Evolutionary conservation across 2,888 invertebrate species (phyloP), one percentile per base, ranked within the genome.

Genomic region (Therioaphis trifolii): DNA sequence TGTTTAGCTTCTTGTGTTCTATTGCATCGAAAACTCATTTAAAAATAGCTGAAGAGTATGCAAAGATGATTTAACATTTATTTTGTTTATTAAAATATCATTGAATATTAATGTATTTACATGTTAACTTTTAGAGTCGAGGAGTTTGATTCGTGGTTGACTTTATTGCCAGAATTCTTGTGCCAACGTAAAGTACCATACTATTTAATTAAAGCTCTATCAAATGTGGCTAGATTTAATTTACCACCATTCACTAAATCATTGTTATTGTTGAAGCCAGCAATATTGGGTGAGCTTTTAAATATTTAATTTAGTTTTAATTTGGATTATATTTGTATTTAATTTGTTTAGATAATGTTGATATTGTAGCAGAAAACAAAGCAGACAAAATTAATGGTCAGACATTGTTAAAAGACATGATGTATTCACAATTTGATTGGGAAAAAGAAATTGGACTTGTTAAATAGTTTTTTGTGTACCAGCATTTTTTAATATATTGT

Each of bases 201-300:
- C 61, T 89, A 90, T 86, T 90, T 91, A 4, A 87, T 93, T n/a
- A 87, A 91, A 82, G 91, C 91, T 9, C 89, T 93, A 85, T 90
- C 91, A 21, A 89, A 90, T 85, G 90, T 93, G 87, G 91, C 92
- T 27, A 90, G 91, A 75, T 90, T 90, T 78, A 90, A 90, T 85
- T 92, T 91, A 87, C 85, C 84, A 24, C 74, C 78, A 5, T 84
- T 85, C 46, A 77, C 58, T 15, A 82, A 85, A 68, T 84, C 85
- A 35, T 55, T 85, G 2, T 52, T 72, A 35, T 46, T 84, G 29
- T 75, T 85, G 21, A 85, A 85, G 15, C 84, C 84, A 68, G 66
- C 84, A 18, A 90, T 93, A 61, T 88, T 93, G n/a, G 87, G 89
- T 88, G 86, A 86, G 12, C 40, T 11, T 69, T 61, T 15, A 15